These are phyloP conservation scores for Solen grandis DNA, from an alignment of 1,140 invertebrate genomes.

Conservation along the genomic window DNA sequence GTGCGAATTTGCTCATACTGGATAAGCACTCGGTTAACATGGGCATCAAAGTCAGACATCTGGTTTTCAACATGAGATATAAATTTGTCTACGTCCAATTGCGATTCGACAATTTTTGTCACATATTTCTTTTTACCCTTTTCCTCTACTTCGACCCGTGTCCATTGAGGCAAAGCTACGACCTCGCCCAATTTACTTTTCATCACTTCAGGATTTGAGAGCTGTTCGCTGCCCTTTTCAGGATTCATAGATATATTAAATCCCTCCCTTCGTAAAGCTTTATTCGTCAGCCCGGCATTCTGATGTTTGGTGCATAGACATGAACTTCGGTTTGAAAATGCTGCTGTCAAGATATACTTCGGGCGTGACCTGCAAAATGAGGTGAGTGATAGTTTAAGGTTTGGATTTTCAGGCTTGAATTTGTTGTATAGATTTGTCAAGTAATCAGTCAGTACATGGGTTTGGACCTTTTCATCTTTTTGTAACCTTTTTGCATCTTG, in stretches of 20 bases:
- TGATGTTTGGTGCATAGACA: background rate
- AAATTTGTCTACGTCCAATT: background rate
- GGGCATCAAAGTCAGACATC: background rate
- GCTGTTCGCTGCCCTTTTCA: constrained; percentile 5
- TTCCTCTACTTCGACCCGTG: constrained; percentile 34
- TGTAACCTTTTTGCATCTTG: constrained; percentile 2
- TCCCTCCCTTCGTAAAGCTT: background rate
- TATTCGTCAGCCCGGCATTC: background rate
- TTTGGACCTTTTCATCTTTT: constrained; percentile 11
- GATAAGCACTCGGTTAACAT: constrained; percentile 1
- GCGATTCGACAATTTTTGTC: constrained; percentile 20
- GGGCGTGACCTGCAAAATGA: background rate
- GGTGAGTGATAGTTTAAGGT: background rate
- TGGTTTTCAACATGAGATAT: background rate
- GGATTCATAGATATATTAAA: constrained; percentile 20
- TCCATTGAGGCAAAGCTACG: constrained; percentile 41
- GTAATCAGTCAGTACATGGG: constrained; percentile 13
- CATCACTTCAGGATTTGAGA: constrained; percentile 3
- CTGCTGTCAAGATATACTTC: background rate
- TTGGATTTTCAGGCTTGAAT: constrained; percentile 6
- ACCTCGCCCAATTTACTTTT: background rate
- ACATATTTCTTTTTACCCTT: constrained; percentile 10
- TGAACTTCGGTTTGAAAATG: background rate
- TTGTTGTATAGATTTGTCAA: constrained; percentile 5
- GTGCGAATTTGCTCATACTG: constrained; percentile 20